Evolutionary conservation across 2,113 vertebrate genomes (phyloP).

Genomic region (Haemorhous mexicanus): DNA sequence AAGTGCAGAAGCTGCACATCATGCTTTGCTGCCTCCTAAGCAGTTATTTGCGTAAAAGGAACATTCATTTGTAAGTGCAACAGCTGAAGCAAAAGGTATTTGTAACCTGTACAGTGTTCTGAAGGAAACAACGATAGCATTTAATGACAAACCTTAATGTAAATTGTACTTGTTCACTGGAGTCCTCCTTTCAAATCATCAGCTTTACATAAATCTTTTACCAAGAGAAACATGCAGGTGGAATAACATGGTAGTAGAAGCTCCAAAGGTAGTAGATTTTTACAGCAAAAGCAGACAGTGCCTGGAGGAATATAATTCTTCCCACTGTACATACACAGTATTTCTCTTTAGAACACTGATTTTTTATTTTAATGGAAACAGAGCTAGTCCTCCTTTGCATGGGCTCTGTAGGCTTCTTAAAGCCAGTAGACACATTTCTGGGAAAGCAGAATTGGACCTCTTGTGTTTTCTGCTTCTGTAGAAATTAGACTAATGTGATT

Average conservation of each 20-base stretch:
- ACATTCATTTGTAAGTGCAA: background rate
- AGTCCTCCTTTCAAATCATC: background rate
- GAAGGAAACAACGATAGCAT: background rate
- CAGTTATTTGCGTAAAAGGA: background rate
- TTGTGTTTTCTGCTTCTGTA: background rate
- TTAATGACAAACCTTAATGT: background rate
- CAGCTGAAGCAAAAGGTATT: background rate
- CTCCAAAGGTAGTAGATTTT: background rate
- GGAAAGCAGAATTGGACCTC: background rate
- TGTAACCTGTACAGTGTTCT: background rate
- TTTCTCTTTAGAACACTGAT: background rate
- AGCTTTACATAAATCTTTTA: background rate
- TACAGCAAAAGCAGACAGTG: background rate
- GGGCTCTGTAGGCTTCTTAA: background rate
- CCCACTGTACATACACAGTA: background rate
- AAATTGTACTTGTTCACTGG: background rate
- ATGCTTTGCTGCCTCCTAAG: background rate
- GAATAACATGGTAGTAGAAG: slow-evolving; percentile 30
- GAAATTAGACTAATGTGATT: background rate
- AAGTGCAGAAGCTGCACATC: background rate
- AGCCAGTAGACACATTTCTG: background rate
- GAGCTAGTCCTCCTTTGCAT: background rate
- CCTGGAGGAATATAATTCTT: background rate
- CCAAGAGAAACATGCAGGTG: background rate
- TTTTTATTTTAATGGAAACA: background rate